Percentiles rank a stretch among this genome's conserved stretches.
Evolutionary conservation across 2,888 invertebrate genomes (phyloP).

Genomic region (Cyaniris semiargus): DNA sequence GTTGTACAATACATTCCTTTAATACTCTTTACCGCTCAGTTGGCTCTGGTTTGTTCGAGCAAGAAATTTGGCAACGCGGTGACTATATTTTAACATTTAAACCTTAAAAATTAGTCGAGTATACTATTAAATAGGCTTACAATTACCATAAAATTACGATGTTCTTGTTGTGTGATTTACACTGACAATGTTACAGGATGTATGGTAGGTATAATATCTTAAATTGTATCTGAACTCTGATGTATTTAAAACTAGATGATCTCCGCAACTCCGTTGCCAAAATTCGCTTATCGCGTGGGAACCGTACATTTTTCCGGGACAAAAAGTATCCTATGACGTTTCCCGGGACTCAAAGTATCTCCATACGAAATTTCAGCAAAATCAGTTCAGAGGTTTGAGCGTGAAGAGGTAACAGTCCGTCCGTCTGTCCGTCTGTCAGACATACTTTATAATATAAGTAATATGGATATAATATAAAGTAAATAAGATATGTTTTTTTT

Average conservation of each 20-base stretch:
- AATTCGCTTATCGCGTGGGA: too few species aligned
- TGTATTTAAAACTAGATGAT: too few species aligned
- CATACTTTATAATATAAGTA: too few species aligned
- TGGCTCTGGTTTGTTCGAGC: slow-evolving; percentile 26
- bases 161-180: neutral
- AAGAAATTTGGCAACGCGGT: slow-evolving; percentile 27
- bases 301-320: too few species aligned
- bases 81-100: slow-evolving; percentile 28
- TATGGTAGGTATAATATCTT: neutral
- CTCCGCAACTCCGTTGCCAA: too few species aligned
- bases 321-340: too few species aligned
- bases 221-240: neutral
- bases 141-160: slow-evolving; percentile 11
- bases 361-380: too few species aligned
- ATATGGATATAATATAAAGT: neutral
- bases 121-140: slow-evolving; percentile 16
- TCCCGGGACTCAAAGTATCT: too few species aligned
- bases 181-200: too few species aligned
- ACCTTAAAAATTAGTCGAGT: slow-evolving; percentile 24
- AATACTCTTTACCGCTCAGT: slow-evolving; percentile 26
- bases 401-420: too few species aligned
- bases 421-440: too few species aligned
- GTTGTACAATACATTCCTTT: slow-evolving; percentile 26
- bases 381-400: too few species aligned
- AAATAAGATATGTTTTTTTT: neutral